Percentiles rank a stretch among this genome's conserved stretches.
These are phyloP conservation scores for Odocoileus virginianus DNA, from an alignment of 2,113 vertebrate genomes.

Conservation along the genomic window DNA sequence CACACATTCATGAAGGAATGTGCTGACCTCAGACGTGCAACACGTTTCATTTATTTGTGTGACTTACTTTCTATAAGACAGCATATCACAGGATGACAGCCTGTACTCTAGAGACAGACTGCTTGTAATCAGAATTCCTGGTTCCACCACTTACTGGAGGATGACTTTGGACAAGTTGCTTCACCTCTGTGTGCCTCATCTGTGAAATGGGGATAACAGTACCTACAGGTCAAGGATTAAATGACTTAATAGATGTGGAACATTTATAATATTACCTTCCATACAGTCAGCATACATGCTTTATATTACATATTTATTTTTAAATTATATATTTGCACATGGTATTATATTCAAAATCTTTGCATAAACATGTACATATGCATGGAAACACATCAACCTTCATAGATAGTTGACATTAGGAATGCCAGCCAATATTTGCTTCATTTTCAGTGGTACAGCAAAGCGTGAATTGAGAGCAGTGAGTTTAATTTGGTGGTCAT, in stretches of 20 bases:
- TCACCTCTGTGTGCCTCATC: neutral
- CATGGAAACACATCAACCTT: neutral
- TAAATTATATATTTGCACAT: neutral
- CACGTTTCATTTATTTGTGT: neutral
- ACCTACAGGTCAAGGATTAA: neutral
- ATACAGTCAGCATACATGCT: neutral
- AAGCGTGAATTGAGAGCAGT: neutral
- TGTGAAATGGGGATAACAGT: neutral
- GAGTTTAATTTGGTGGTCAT: neutral
- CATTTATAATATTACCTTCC: neutral
- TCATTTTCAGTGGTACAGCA: neutral
- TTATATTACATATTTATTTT: neutral
- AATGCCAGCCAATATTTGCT: neutral
- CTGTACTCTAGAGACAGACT: neutral
- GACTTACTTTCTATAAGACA: neutral
- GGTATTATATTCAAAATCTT: neutral
- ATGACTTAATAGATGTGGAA: neutral
- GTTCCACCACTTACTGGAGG: neutral
- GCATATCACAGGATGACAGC: neutral
- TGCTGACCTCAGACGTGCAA: neutral
- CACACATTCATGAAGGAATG: neutral
- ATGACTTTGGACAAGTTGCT: neutral
- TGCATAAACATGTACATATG: neutral
- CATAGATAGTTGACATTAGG: neutral
- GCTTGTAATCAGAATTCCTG: neutral